Base-by-base conservation (phyloP, 1,140 invertebrate genomes). In the Drosophila pruinosa region DNA sequence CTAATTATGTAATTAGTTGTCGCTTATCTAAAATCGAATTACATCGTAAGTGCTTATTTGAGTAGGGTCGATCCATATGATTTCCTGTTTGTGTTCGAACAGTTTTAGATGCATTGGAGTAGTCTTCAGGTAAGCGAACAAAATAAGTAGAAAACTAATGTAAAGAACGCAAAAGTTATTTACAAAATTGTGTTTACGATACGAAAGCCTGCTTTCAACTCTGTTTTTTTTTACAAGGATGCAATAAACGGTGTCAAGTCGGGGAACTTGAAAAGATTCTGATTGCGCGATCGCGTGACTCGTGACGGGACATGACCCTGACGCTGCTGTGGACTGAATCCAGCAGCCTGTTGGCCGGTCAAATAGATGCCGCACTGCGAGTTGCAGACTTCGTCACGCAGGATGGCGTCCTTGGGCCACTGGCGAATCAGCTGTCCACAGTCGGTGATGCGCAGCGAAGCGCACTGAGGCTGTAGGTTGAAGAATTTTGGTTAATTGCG, bases 341-440 rank as follows among this genome's bases (percentile, higher is more conserved):
- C 77, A 26, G 72, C 57, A 17, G 86, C 71, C 43, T 89, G 86
- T 31, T 81, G 80, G 7, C 89, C 89, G 24, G 75, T 90, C 73
- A 91, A 68, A 10, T 91, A 91, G 61, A 91, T 91, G 54, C 95
- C 95, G 83, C 97, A 98, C 92, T 98, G 97, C 1, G 97, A 96
- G 10, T 96, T 95, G 91, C 97, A 98, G 0, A 98, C 96, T 75
- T 97, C 96, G 78, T 98, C 97, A 2, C 94, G 93, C 15, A 97
- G 90, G 15, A 98, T 96, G 0, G 95, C 95, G 43, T 97, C 96
- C 36, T 95, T 93, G 19, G 96, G 94, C 91, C 96, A 97, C 91
- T 97, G 96, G 19, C 95, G 93, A 19, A 96, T 92, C 26, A 98
- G 92, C 74, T 96, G 95, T 31, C 94, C 94, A 90, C 97, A 98